Percentiles rank a stretch among this genome's conserved stretches.
These are phyloP conservation scores for Drusus annulatus DNA, from an alignment of 1,140 invertebrate species.

Conservation along the genomic window DNA sequence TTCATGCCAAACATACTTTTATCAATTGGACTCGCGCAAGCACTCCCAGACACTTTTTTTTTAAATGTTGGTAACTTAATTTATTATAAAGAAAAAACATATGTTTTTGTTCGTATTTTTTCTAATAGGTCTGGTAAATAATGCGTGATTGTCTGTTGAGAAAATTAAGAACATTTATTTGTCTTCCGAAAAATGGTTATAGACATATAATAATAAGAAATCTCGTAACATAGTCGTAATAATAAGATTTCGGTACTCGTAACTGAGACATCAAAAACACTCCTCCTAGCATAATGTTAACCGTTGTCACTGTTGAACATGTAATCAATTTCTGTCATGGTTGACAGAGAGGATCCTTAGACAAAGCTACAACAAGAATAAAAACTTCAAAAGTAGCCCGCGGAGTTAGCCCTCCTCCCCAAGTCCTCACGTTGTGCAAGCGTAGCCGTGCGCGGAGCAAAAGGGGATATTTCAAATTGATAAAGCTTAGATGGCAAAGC, in stretches of 20 bases:
- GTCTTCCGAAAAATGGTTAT: too few species aligned
- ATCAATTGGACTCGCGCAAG: too few species aligned
- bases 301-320: constrained; percentile 8
- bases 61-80: neutral
- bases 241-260: too few species aligned
- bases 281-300: neutral
- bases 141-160: too few species aligned
- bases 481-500: neutral
- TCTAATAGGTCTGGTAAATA: neutral
- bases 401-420: neutral
- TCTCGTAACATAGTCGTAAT: too few species aligned
- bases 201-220: too few species aligned
- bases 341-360: constrained; percentile 14
- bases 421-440: neutral
- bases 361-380: constrained; percentile 28
- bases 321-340: constrained; percentile 26
- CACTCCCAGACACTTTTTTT: neutral
- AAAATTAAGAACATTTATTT: too few species aligned
- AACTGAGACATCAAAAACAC: too few species aligned
- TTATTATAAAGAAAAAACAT: neutral
- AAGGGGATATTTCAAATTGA: neutral
- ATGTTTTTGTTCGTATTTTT: neutral
- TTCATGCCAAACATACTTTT: too few species aligned
- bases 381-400: constrained; percentile 30
- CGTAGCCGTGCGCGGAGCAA: neutral